These are phyloP conservation scores for Oegoconia quadripuncta DNA, from an alignment of 2,888 invertebrate genomes.

Conservation along the genomic window DNA sequence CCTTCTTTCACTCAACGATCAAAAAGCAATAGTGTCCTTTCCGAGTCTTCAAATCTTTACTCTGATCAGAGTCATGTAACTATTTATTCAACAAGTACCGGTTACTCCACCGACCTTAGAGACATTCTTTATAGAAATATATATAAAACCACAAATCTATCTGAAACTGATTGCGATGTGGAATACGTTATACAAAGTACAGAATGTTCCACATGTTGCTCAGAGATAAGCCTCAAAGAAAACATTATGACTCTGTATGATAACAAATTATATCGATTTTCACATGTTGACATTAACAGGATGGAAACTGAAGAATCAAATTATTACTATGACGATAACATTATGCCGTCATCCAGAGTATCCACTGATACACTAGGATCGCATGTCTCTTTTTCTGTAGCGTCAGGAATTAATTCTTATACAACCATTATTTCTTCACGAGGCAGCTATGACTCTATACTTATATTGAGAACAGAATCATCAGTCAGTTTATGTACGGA, in stretches of 20 bases:
- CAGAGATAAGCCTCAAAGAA: neutral
- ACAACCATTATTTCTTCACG: slow-evolving; percentile 3
- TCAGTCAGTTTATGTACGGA: slow-evolving; percentile 32
- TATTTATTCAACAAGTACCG: neutral
- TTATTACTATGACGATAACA: neutral
- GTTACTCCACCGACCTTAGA: neutral
- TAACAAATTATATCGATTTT: neutral
- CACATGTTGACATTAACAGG: neutral
- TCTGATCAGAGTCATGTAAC: neutral
- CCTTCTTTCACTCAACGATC: slow-evolving; percentile 28
- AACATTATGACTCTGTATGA: neutral
- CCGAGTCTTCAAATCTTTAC: neutral
- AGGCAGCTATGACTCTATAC: slow-evolving; percentile 32
- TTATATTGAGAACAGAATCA: slow-evolving; percentile 33
- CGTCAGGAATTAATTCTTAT: neutral
- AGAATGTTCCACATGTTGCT: neutral
- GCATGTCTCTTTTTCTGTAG: neutral
- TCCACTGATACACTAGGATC: neutral
- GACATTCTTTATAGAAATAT: neutral
- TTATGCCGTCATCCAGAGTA: neutral
- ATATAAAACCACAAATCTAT: neutral
- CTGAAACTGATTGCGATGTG: neutral
- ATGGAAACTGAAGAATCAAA: neutral
- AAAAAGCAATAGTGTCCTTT: neutral
- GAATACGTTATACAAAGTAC: neutral